phyloP scores from a whole-genome alignment of 2,888 invertebrate species.

The Drosophila subsilvestris region DNA sequence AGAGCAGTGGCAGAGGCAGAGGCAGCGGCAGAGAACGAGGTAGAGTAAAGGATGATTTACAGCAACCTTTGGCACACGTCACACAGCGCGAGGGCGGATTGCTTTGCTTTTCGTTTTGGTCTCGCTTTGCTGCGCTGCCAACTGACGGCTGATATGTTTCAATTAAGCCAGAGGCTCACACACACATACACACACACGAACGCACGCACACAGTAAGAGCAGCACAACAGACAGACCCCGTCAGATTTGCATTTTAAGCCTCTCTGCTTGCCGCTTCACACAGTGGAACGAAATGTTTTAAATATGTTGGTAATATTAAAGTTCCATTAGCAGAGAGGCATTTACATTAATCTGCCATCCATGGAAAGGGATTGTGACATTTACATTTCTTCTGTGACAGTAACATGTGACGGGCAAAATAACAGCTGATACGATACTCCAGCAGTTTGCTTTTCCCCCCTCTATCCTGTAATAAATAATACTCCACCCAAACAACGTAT shows the following conservation, averaged over 20 bases:
- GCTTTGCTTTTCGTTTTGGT: neutral
- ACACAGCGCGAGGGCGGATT: neutral
- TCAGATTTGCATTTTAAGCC: slow-evolving; percentile 26
- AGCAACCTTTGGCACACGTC: slow-evolving; percentile 12
- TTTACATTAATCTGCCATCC: neutral
- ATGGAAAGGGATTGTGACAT: neutral
- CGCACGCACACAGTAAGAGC: neutral
- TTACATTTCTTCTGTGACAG: neutral
- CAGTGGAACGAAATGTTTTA: neutral
- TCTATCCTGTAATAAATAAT: too few relatives aligned
- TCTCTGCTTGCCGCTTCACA: neutral
- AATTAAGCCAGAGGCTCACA: slow-evolving; percentile 34
- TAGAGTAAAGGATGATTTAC: slow-evolving; percentile 5
- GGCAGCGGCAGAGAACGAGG: too few relatives aligned
- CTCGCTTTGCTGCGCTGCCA: slow-evolving; percentile 8
- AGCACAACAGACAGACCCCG: neutral
- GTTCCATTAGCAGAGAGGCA: neutral
- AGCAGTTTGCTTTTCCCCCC: too few relatives aligned
- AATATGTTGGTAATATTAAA: neutral
- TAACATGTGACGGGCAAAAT: neutral
- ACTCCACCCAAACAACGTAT: too few relatives aligned
- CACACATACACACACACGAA: neutral
- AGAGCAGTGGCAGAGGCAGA: neutral
- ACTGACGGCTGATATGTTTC: slow-evolving; percentile 41
- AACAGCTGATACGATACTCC: too few relatives aligned